Evolutionary conservation across 2,888 invertebrate species (phyloP).

Genomic region (Oegoconia quadripuncta): DNA sequence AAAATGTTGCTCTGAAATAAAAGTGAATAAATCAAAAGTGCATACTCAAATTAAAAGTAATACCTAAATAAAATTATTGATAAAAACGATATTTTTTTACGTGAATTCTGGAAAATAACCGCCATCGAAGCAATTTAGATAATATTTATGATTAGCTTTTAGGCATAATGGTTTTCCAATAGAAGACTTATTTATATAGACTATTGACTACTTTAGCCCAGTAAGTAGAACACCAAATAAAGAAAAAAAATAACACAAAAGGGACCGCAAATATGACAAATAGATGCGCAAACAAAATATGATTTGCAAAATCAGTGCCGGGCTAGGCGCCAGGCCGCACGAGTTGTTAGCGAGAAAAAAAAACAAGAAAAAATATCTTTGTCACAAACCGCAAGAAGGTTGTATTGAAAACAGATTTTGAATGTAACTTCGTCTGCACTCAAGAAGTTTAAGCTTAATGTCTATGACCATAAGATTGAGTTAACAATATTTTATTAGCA

Average conservation of each 20-base stretch:
- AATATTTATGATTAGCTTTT: too few species aligned
- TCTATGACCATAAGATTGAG: neutral
- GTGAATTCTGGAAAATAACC: too few species aligned
- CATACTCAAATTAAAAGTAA: too few species aligned
- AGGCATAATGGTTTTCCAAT: too few species aligned
- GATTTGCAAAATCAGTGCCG: slow-evolving; percentile 55
- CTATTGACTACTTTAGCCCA: too few species aligned
- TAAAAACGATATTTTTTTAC: too few species aligned
- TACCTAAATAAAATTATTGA: too few species aligned
- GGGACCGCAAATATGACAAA: slow-evolving; percentile 53
- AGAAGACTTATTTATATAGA: too few species aligned
- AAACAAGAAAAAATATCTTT: slow-evolving; percentile 41
- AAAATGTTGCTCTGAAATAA: too few species aligned
- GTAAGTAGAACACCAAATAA: slow-evolving; percentile 9
- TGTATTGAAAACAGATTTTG: slow-evolving; percentile 16
- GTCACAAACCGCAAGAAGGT: slow-evolving; percentile 52
- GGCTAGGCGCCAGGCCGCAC: slow-evolving; percentile 30
- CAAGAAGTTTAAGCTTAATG: neutral
- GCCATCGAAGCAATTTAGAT: too few species aligned
- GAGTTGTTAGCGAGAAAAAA: slow-evolving; percentile 3
- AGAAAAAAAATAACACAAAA: slow-evolving; percentile 35
- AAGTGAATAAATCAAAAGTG: too few species aligned
- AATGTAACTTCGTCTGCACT: slow-evolving; percentile 2
- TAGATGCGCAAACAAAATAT: slow-evolving; percentile 42
- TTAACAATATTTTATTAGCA: too few species aligned